These are phyloP conservation scores for Varroa destructor DNA, from an alignment of 1,140 invertebrate species.

Conservation along the genomic window DNA sequence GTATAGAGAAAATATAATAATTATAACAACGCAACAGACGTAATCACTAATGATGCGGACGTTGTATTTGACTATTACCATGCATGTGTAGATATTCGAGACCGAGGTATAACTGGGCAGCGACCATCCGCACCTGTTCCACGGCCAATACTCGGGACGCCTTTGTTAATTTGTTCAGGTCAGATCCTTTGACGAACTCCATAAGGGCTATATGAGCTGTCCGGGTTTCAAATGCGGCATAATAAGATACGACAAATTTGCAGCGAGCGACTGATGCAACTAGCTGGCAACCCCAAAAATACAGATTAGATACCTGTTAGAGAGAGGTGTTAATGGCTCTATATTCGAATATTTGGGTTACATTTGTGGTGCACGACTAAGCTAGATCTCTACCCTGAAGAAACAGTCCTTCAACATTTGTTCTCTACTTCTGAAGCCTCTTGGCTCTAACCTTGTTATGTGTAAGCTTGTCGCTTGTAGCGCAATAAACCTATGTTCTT, in stretches of 20 bases:
- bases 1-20: no score
- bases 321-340: no score
- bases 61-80: background rate
- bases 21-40: no score
- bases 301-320: no score
- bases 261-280: slow-evolving; percentile 4
- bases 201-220: slow-evolving; percentile 17
- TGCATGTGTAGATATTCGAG: slow-evolving; percentile 22
- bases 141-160: background rate
- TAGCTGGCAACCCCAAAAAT: background rate
- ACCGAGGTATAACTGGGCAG: slow-evolving; percentile 11
- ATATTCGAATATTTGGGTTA: no score
- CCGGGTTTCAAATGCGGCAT: background rate
- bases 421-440: no score
- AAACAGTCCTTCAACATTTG: no score
- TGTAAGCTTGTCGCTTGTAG: no score
- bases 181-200: slow-evolving; percentile 1
- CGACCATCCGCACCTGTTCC: background rate
- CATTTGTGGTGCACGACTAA: no score
- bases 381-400: no score
- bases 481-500: background rate
- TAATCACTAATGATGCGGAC: no score
- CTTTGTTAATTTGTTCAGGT: slow-evolving; percentile 19
- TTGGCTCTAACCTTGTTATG: no score
- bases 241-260: slow-evolving; percentile 5